Evolutionary conservation across 2,113 vertebrate genomes (phyloP), one percentile per base, ranked within the genome.

Genomic region (Phyllostomus discolor): DNA sequence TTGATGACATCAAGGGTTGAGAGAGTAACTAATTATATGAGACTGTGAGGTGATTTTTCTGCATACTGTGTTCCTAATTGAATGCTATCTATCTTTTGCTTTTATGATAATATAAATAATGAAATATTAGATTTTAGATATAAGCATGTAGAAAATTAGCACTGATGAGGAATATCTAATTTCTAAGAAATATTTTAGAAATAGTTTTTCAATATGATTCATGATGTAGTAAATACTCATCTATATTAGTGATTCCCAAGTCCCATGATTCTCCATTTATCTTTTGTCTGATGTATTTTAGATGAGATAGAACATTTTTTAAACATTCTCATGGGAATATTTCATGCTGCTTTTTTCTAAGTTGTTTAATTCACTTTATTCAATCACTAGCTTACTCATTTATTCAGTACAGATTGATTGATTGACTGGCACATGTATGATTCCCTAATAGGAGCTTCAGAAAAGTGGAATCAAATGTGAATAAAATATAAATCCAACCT

Each of bases 141-240:
- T 73, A 64, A 84, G 85, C 10, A 69, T 69, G 48, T 81, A 70
- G 57, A 57, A 95, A 95, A 52, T 28, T 11, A 86, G 28, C 22
- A 43, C 43, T 89, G 82, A 7, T 67, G 24, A 67, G 46, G 33
- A 86, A 76, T 78, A 62, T 10, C 46, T 85, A 64, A 33, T 26
- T 96, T 85, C 73, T 85, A 70, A 91, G 41, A 86, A 72, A 81
- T 91, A 88, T 41, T 90, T 93, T 85, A 75, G 46, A 22, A 75
- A 95, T 62, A 88, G 75, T 66, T 91, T 92, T 93, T 91, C 73
- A 96, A 17, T 54, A 54, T 93, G 73, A 95, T 81, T 91, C 28
- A 81, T 69, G 10, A 57, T 54, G 15, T 67, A 48, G 9, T 79
- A 84, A 92, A 90, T 19, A 54, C 38, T 90, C 35, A 90, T 62